These are phyloP conservation scores for Magallana gigas DNA, from an alignment of 1,140 invertebrate species.

Conservation along the genomic window DNA sequence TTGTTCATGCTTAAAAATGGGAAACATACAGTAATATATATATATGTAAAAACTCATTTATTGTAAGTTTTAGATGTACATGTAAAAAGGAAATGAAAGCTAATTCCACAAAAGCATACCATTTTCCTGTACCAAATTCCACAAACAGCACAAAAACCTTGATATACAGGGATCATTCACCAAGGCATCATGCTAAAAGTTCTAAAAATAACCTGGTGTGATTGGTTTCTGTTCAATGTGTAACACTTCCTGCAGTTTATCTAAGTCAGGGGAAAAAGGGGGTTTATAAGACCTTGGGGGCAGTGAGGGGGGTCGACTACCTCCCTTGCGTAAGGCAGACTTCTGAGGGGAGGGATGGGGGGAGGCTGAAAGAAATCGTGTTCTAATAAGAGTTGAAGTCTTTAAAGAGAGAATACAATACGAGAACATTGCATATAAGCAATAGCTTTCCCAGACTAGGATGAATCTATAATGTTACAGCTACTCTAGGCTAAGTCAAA, in stretches of 20 bases:
- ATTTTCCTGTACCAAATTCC: background rate
- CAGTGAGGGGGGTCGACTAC: background rate
- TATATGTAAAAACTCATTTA: too few species aligned
- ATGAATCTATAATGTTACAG: too few species aligned
- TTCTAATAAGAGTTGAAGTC: too few species aligned
- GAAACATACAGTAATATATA: too few species aligned
- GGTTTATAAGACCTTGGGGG: background rate
- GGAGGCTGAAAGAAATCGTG: background rate
- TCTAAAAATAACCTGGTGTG: slow-evolving; percentile 24
- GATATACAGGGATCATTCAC: background rate
- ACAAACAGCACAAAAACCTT: background rate
- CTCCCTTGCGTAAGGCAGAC: background rate
- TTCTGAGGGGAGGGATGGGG: background rate
- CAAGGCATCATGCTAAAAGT: slow-evolving; percentile 8
- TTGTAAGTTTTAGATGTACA: too few species aligned
- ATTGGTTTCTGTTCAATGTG: slow-evolving; percentile 37
- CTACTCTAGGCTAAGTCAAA: too few species aligned
- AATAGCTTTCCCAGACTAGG: too few species aligned
- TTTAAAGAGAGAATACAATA: too few species aligned
- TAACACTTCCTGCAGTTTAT: slow-evolving; percentile 5
- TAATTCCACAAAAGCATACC: too few species aligned
- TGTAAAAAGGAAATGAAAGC: too few species aligned
- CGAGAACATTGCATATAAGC: too few species aligned
- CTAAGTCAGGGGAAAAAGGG: slow-evolving; percentile 9
- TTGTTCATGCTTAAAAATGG: too few species aligned